These are phyloP conservation scores for Dinomys branickii DNA, from an alignment of 2,113 vertebrate species.

Conservation along the genomic window DNA sequence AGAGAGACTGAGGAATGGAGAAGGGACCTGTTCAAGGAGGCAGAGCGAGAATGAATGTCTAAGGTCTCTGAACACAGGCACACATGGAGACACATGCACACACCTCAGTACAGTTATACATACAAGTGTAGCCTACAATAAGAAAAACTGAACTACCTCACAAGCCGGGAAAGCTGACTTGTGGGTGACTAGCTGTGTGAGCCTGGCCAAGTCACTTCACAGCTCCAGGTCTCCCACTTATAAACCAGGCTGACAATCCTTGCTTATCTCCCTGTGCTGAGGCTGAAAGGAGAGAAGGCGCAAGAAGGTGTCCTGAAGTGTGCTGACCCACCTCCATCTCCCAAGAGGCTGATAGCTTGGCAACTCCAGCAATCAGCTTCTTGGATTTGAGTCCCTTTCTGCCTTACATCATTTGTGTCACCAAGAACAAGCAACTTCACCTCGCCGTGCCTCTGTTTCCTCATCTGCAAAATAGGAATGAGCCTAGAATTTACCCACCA, in stretches of 20 bases:
- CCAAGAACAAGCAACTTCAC: neutral
- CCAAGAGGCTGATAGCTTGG: fast-evolving
- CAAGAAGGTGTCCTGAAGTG: neutral
- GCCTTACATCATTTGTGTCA: neutral
- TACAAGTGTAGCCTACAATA: neutral
- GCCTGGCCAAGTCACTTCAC: neutral
- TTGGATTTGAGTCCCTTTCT: neutral
- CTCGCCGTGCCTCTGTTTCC: neutral
- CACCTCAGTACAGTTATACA: no score
- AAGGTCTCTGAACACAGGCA: neutral
- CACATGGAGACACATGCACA: neutral
- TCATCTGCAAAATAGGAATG: neutral
- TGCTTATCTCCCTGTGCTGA: neutral
- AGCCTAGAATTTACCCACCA: neutral
- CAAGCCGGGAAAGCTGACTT: neutral
- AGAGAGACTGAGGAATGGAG: neutral
- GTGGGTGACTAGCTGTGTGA: neutral
- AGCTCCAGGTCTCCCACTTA: neutral
- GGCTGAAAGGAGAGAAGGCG: neutral
- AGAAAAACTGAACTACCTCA: neutral
- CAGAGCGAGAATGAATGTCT: neutral
- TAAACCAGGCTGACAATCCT: neutral
- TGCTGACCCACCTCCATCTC: neutral
- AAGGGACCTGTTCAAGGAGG: neutral
- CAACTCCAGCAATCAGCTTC: neutral